phyloP scores from a whole-genome alignment of 2,888 invertebrate species.

The Amorpha juglandis region DNA sequence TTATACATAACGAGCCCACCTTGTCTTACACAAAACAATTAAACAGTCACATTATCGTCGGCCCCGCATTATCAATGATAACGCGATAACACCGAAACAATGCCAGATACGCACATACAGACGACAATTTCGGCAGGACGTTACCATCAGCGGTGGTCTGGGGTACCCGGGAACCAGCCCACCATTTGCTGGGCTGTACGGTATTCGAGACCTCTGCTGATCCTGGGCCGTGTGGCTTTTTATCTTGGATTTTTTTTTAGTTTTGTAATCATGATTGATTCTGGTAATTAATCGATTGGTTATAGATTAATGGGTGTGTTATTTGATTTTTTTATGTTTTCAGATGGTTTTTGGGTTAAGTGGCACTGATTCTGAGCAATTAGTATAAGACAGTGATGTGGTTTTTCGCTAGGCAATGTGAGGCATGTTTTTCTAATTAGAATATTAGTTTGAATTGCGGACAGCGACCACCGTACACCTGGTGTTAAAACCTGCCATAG shows the following conservation, averaged over 20 bases:
- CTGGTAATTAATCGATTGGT: constrained; percentile 66
- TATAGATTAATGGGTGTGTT: constrained; percentile 27
- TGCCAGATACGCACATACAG: constrained; percentile 58
- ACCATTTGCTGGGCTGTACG: constrained; percentile 68
- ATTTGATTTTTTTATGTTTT: constrained; percentile 23
- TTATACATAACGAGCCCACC: neutral
- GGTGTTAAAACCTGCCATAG: no score
- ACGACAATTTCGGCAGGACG: constrained; percentile 60
- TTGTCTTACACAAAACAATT: constrained; percentile 39
- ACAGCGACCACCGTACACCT: no score
- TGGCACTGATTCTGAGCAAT: no score
- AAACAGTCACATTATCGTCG: constrained; percentile 42
- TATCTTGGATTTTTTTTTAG: constrained; percentile 73
- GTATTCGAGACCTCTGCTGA: constrained; percentile 86
- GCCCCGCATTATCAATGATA: constrained; percentile 69
- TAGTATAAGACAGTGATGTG: no score
- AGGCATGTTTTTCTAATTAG: no score
- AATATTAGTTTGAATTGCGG: no score
- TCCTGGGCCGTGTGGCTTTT: constrained; percentile 72
- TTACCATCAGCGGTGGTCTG: constrained; percentile 82
- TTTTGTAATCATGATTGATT: constrained; percentile 75
- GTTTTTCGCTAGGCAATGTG: no score
- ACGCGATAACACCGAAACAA: constrained; percentile 56
- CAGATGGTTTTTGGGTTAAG: neutral
- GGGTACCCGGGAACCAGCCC: constrained; percentile 72